phyloP scores from a whole-genome alignment of 2,888 invertebrate genomes.

The Microchrysa polita region DNA sequence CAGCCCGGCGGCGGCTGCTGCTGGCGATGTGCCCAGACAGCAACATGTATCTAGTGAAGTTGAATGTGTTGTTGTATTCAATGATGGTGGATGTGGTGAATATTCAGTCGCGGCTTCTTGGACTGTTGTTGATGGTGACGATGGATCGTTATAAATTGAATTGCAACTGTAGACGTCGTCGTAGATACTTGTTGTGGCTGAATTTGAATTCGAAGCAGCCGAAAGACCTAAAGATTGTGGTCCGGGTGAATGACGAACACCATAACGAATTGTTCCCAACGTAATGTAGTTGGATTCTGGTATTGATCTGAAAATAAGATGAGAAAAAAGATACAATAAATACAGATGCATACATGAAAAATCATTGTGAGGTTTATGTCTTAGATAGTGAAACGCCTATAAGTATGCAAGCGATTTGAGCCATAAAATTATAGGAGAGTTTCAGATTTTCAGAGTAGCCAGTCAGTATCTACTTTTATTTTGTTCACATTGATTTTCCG shows the following conservation, averaged over 20 bases:
- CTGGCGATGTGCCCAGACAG: constrained; percentile 48
- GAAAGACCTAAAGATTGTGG: constrained; percentile 34
- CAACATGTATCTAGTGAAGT: constrained; percentile 45
- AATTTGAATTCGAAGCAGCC: background rate
- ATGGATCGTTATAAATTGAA: background rate
- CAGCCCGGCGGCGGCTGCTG: too few species aligned
- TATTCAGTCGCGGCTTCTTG: constrained; percentile 31
- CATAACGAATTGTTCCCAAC: constrained; percentile 52
- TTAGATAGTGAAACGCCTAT: background rate
- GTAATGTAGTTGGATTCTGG: constrained; percentile 52
- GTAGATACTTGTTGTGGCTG: background rate
- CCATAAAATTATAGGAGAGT: background rate
- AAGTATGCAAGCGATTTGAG: background rate
- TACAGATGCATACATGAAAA: too few species aligned
- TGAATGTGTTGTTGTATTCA: background rate
- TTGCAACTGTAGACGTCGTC: too few species aligned
- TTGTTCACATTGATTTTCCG: too few species aligned
- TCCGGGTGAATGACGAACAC: constrained; percentile 50
- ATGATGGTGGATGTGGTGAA: too few species aligned
- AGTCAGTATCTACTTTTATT: too few species aligned
- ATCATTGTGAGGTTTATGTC: background rate
- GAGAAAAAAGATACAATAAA: background rate
- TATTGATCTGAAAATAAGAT: constrained; percentile 48
- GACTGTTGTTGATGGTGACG: background rate
- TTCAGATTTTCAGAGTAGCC: background rate